Evolutionary conservation across 2,113 vertebrate species (phyloP).

Genomic region (Saccopteryx leptura): DNA sequence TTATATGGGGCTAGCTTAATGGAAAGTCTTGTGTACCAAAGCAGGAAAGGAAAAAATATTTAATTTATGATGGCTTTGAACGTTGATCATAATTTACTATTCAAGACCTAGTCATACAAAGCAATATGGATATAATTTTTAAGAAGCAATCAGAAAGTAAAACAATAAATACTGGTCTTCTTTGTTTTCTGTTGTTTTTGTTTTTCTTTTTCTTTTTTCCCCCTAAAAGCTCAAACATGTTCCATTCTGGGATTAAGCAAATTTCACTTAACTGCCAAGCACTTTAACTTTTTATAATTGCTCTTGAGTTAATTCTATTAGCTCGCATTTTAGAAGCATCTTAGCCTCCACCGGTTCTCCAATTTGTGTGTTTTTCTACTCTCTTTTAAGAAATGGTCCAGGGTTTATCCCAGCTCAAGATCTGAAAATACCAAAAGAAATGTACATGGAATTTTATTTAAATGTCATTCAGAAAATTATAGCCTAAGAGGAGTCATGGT

Average conservation of each 20-base stretch:
- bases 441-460: background rate
- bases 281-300: conserved; percentile 64
- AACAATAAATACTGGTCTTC: conserved; percentile 86
- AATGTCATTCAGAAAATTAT: background rate
- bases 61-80: conserved; percentile 91
- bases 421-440: background rate
- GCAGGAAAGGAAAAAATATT: conserved; percentile 86
- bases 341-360: conserved; percentile 42
- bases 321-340: conserved; percentile 45
- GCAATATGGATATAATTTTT: conserved; percentile 87
- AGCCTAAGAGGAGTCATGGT: background rate
- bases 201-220: conserved; percentile 67
- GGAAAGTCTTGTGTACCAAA: conserved; percentile 92
- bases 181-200: conserved; percentile 56
- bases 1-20: conserved; percentile 92
- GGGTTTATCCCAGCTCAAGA: background rate
- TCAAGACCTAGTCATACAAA: conserved; percentile 87
- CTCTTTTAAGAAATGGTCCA: conserved; percentile 26
- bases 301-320: conserved; percentile 65
- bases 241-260: conserved; percentile 84
- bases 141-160: conserved; percentile 82
- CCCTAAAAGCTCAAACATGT: conserved; percentile 80
- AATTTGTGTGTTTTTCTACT: conserved; percentile 6
- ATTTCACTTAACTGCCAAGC: conserved; percentile 79
- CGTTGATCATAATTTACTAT: conserved; percentile 91